Conservation (phyloP, 2,888 invertebrate genomes). For the Phortica okadai region DNA sequence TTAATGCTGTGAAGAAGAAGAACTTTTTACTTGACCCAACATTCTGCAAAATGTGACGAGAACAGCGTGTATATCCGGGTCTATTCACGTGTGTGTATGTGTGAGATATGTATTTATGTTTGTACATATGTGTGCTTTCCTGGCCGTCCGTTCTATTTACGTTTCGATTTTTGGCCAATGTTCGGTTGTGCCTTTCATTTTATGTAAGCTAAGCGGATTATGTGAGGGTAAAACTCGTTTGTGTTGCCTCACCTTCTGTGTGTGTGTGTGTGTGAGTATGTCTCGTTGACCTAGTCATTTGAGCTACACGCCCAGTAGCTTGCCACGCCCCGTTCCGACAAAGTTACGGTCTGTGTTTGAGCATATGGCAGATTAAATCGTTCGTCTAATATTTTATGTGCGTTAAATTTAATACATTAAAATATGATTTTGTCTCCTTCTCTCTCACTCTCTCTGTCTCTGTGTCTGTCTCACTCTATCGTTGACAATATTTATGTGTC, state of each 20-base stretch:
- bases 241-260: constrained; percentile 18
- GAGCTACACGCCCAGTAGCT: neutral
- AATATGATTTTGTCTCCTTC: constrained; percentile 11
- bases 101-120: constrained; percentile 29
- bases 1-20: neutral
- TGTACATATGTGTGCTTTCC: constrained; percentile 20
- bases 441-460: neutral
- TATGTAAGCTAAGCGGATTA: constrained; percentile 24
- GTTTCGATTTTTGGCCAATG: constrained; percentile 16
- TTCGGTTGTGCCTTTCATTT: constrained; percentile 20
- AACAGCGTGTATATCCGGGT: neutral
- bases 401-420: constrained; percentile 29
- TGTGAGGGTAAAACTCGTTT: neutral
- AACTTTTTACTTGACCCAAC: constrained; percentile 30
- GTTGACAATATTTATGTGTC: constrained; percentile 1
- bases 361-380: constrained; percentile 10
- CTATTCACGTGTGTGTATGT: neutral
- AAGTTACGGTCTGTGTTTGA: neutral
- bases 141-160: constrained; percentile 4
- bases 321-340: neutral
- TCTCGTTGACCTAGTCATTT: neutral
- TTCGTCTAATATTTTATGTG: constrained; percentile 23
- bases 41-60: neutral
- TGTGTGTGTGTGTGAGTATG: constrained; percentile 22
- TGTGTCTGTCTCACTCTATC: neutral